A percentile compares a stretch with the other conserved stretches of the same genome.
These are phyloP conservation scores for Carollia perspicillata DNA, from an alignment of 2,113 vertebrate species.

Conservation along the genomic window DNA sequence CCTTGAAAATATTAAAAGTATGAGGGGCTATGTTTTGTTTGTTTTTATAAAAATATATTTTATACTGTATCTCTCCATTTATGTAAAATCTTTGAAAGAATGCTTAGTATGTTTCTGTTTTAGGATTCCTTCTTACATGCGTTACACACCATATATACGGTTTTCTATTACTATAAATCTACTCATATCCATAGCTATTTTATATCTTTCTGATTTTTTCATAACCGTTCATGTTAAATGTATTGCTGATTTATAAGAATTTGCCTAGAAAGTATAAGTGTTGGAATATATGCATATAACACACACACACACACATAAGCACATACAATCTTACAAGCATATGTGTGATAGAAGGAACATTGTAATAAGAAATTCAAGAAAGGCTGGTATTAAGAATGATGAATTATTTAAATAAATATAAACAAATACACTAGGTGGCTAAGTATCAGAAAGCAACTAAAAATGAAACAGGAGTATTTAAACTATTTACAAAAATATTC, in stretches of 20 bases:
- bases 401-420: background rate
- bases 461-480: background rate
- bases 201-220: background rate
- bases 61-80: background rate
- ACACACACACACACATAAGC: background rate
- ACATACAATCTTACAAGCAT: background rate
- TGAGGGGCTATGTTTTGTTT: background rate
- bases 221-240: background rate
- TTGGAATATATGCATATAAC: too few relatives aligned
- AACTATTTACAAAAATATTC: background rate
- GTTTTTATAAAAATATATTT: background rate
- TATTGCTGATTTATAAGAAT: background rate
- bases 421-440: background rate
- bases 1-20: background rate
- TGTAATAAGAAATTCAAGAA: background rate
- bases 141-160: accelerated
- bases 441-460: background rate
- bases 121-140: background rate
- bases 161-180: background rate
- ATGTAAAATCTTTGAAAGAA: background rate
- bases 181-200: background rate
- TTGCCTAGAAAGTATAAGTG: background rate
- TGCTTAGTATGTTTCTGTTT: background rate
- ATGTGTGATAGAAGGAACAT: background rate
- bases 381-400: background rate